Conservation (phyloP, 2,113 vertebrate species). For the Cyphomyrus discorhynchus region DNA sequence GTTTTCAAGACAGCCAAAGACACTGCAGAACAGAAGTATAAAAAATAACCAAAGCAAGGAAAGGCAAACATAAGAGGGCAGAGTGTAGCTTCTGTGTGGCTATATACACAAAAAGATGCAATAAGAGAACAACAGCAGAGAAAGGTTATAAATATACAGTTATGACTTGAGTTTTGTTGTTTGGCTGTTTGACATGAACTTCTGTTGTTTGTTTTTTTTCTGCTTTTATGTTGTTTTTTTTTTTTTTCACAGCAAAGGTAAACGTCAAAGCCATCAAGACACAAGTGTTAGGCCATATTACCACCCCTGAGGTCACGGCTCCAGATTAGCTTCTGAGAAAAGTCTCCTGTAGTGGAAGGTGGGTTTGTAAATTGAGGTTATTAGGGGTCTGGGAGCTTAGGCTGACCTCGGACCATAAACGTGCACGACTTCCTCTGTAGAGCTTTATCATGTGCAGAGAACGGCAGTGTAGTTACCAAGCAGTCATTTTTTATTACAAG, state of each 20-base stretch:
- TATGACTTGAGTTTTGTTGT: neutral
- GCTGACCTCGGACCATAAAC: neutral
- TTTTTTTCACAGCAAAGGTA: neutral
- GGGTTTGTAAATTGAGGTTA: neutral
- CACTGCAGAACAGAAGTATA: neutral
- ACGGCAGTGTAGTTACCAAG: neutral
- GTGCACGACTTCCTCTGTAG: neutral
- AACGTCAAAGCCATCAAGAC: neutral
- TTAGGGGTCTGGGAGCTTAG: neutral
- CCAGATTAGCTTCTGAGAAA: neutral
- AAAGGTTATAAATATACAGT: neutral
- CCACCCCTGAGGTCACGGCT: neutral
- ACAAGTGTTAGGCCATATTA: neutral
- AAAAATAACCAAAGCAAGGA: neutral
- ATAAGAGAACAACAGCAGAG: neutral
- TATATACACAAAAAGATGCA: neutral
- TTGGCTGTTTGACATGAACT: neutral
- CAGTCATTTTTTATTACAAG: neutral
- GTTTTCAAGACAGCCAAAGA: neutral
- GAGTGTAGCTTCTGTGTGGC: neutral
- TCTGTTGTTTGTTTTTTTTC: neutral
- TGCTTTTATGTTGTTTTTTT: neutral
- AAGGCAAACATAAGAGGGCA: neutral
- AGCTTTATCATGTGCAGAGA: neutral
- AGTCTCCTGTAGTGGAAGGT: neutral